Conservation (phyloP, 2,113 vertebrate genomes). For the Glaucidium brasilianum region DNA sequence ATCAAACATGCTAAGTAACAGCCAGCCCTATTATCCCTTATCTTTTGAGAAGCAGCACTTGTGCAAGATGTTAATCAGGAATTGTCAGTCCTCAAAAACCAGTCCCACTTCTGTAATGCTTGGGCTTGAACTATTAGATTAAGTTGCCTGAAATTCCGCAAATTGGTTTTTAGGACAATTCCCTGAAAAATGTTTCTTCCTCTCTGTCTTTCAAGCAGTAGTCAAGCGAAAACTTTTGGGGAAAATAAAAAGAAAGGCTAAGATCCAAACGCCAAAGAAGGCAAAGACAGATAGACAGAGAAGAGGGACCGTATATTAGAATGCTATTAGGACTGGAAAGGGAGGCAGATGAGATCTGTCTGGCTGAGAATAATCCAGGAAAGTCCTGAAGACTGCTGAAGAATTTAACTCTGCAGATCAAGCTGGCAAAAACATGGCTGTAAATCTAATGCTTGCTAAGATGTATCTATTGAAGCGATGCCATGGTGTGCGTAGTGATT, state of each 20-base stretch:
- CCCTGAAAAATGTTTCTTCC: not conserved
- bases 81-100: not conserved
- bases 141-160: not conserved
- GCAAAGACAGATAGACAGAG: not conserved
- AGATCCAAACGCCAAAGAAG: not conserved
- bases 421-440: not conserved
- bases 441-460: constrained; percentile 13
- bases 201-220: not conserved
- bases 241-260: not conserved
- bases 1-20: not conserved
- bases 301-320: not conserved
- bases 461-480: not conserved
- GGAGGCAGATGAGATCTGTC: not conserved
- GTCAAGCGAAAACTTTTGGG: not conserved
- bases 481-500: not conserved
- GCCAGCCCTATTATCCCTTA: not conserved
- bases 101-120: accelerated
- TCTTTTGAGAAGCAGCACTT: not conserved
- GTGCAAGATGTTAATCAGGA: not conserved
- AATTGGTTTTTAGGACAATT: not conserved
- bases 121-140: not conserved
- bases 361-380: not conserved
- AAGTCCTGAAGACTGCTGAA: not conserved
- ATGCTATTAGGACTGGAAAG: not conserved
- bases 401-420: not conserved